phyloP scores from a whole-genome alignment of 2,888 invertebrate genomes.

The Drosophila suboccidentalis region DNA sequence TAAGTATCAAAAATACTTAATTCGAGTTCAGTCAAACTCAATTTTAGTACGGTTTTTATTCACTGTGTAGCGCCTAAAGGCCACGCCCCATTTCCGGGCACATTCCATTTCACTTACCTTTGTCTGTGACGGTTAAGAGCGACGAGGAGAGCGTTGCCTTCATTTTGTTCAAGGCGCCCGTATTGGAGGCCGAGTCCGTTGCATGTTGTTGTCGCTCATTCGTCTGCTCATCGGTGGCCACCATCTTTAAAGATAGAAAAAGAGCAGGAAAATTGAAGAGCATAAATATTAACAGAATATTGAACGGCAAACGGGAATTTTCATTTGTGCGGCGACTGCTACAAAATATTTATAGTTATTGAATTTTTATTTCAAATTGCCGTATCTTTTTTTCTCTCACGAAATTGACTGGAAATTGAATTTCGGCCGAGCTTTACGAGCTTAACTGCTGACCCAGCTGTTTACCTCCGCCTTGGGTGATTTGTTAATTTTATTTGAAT shows the following conservation, averaged over 20 bases:
- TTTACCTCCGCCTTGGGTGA: constrained; percentile 26
- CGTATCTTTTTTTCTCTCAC: not conserved
- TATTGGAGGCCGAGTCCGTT: constrained; percentile 79
- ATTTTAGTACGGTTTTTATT: no score
- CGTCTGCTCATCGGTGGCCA: constrained; percentile 90
- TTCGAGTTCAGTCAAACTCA: no score
- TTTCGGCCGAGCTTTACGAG: constrained; percentile 38
- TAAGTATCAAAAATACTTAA: no score
- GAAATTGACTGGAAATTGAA: constrained; percentile 20
- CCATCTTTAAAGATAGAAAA: constrained; percentile 88
- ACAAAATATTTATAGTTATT: constrained; percentile 64
- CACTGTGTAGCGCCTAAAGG: no score
- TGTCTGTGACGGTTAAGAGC: constrained; percentile 93
- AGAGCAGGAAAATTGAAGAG: constrained; percentile 11
- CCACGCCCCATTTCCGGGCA: not conserved
- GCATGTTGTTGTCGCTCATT: constrained; percentile 86
- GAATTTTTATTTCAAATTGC: constrained; percentile 31
- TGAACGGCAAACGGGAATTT: constrained; percentile 44
- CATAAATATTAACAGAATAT: constrained; percentile 59
- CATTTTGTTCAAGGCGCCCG: constrained; percentile 91
- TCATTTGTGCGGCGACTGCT: constrained; percentile 62
- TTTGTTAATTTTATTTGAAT: constrained; percentile 67
- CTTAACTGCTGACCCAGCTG: constrained; percentile 38
- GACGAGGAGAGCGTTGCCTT: constrained; percentile 93
- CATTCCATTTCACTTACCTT: constrained; percentile 86